Evolutionary conservation across 2,797 vertebrate species (phyloP), one percentile per base, ranked within the genome.

Genomic region (Orientallactaga sibirica): DNA sequence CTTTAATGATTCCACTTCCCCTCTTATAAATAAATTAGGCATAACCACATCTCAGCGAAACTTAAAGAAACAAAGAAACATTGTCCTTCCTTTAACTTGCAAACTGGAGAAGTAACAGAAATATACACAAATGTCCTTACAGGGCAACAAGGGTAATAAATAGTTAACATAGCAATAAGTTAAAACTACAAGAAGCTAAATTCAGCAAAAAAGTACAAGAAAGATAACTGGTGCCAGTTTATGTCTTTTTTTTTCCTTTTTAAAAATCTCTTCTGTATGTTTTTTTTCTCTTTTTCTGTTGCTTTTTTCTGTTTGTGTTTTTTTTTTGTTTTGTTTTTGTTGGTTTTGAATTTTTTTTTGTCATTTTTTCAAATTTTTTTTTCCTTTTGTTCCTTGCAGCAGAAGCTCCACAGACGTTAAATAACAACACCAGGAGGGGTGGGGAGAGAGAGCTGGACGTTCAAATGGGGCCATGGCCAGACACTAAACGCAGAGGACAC

Each of bases 131-230:
- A 99, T 98, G 99, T 99, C 99, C 98, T 99, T 98, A 99, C 98
- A 99, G 99, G 98, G 99, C 88, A 99, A 99, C 99, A 98, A 98
- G 98, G 98, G 98, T 98, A 98, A 98, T 98, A 98, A 98, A 99
- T 99, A 99, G 99, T 99, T 99, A 99, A 99, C 99, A 99, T 99
- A 99, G 99, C 99, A 99, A 97, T 99, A 99, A 99, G 99, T 99
- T 99, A 99, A 99, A 99, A 99, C 99, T 99, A 99, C 99, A 99
- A 96, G 97, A 98, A 99, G 99, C 99, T 99, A 99, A 99, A 99
- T 99, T 99, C 99, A 98, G 99, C 99, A 99, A 99, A 99, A 99
- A 99, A 99, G 97, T 99, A 99, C 99, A 99, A 99, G 99, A 97
- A 97, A 96, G 97, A 99, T 99, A 99, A 98, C 99, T 99, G 99